Percentiles rank a stretch among this genome's conserved stretches.
These are phyloP conservation scores for Argentina silus DNA, from an alignment of 2,797 vertebrate genomes.

Conservation along the genomic window DNA sequence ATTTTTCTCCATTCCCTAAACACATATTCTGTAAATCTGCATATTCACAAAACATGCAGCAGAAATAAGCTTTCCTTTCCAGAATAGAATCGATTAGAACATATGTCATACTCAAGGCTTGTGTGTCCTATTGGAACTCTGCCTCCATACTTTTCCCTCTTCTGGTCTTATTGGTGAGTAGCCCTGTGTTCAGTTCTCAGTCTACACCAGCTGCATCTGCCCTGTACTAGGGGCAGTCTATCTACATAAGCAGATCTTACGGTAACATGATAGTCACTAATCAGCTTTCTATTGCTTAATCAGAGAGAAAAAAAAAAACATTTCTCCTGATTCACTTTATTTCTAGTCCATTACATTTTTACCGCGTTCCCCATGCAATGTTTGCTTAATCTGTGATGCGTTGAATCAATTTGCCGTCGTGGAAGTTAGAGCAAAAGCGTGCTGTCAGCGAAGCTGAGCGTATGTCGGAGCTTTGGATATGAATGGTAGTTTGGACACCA, in stretches of 20 bases:
- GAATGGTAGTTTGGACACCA: slow-evolving; percentile 29
- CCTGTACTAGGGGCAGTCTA: too few relatives aligned
- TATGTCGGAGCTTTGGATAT: slow-evolving; percentile 23
- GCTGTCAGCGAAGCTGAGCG: slow-evolving; percentile 35
- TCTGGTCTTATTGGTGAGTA: too few relatives aligned
- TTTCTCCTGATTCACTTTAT: slow-evolving; percentile 7
- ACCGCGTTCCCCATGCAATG: slow-evolving; percentile 2
- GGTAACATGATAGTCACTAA: slow-evolving; percentile 10
- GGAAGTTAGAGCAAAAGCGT: slow-evolving; percentile 20
- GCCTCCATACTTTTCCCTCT: too few relatives aligned
- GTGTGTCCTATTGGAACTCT: too few relatives aligned
- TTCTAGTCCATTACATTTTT: slow-evolving; percentile 17
- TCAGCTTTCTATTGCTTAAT: slow-evolving; percentile 17
- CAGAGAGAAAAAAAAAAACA: slow-evolving; percentile 1
- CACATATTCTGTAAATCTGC: too few relatives aligned
- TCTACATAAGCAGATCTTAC: not conserved
- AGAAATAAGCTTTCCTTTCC: too few relatives aligned
- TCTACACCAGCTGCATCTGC: not conserved
- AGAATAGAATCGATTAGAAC: too few relatives aligned
- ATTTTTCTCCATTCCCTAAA: too few relatives aligned
- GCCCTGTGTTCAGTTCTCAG: not conserved
- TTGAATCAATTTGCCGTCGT: slow-evolving; percentile 31
- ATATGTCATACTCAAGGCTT: too few relatives aligned
- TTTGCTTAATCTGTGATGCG: slow-evolving; percentile 30
- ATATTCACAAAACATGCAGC: too few relatives aligned